Evolutionary conservation across 2,113 vertebrate species (phyloP), one percentile per base, ranked within the genome.

Genomic region (Leptobrachium leishanense): DNA sequence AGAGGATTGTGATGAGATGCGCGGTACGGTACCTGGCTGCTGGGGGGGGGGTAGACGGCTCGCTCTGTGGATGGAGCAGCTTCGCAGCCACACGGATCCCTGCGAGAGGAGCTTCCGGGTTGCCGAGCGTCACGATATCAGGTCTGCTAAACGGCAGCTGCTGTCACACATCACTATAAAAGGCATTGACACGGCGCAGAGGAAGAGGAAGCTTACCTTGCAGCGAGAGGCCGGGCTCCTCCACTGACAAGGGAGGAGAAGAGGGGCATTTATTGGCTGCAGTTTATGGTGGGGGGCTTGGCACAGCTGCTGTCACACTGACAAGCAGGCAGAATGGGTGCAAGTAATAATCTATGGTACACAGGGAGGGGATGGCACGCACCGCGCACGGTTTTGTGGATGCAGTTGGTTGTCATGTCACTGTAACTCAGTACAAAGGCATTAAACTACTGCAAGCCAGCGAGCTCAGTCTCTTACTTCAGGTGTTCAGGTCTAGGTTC

Each of bases 181-280:
- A 76, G 74, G 74, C 65, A 76, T 20, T 42, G 74, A 76, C 44
- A 66, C 43, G 63, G 20, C 15, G 7, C n/a, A 40, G 63, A 76
- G 64, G 74, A 67, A 67, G 64, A 76, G 74, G 74, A 76, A 76
- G 64, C 63, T 67, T 53, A 76, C 74, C 74, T 76, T 42, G 55
- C 39, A 57, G 53, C 50, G 68, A 15, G 8, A 20, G 68, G 44
- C 5, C 43, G 44, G 11, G 40, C 2, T 11, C 40, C 10, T 13
- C 10, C 12, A 6, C 66, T 68, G 66, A 50, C 46, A 5, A 8
- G 46, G 46, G 8, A 50, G 4, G 4, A 50, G 46, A 50, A 5
- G 4, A 50, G 46, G 8, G 46, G 4, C 46, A 50, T 8, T 50
- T 50, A 50, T 50, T 50, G 46, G 46, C 46, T 50, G 46, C 46